Conservation (phyloP, 2,797 vertebrate species). For the Malacoctenus gilli region DNA sequence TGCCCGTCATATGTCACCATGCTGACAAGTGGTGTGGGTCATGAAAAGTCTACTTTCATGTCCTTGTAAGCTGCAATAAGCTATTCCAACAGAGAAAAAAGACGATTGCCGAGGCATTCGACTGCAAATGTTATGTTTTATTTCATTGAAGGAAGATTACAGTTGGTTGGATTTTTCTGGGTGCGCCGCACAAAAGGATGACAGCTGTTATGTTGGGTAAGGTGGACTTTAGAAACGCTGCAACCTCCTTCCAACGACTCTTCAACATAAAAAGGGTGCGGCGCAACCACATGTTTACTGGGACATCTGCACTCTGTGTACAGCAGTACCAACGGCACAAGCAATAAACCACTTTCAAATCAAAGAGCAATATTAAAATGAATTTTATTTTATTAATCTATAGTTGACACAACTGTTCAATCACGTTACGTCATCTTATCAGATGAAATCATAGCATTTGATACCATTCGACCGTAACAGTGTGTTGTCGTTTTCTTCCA, state of each 20-base stretch:
- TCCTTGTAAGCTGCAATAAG: neutral
- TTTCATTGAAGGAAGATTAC: neutral
- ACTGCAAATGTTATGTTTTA: neutral
- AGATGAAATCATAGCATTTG: no score
- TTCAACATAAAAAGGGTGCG: no score
- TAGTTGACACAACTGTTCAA: no score
- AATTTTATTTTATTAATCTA: no score
- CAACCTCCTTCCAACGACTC: neutral
- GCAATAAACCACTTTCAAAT: no score
- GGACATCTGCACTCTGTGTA: no score
- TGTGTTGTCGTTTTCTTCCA: neutral
- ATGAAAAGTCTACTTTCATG: constrained; percentile 48
- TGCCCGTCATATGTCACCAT: constrained; percentile 65
- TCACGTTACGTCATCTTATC: no score
- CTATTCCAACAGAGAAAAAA: neutral
- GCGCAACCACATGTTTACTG: no score
- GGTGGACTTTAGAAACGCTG: constrained; percentile 11
- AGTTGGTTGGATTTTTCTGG: constrained; percentile 7
- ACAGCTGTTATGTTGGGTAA: constrained; percentile 18
- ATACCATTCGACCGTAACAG: neutral
- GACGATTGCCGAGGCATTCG: constrained; percentile 5
- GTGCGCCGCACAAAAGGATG: constrained; percentile 1
- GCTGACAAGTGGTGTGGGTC: constrained; percentile 60
- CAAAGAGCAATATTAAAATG: no score
- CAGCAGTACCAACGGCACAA: no score